Conservation (phyloP, 2,797 vertebrate species). For the Steatocranus sp. region DNA sequence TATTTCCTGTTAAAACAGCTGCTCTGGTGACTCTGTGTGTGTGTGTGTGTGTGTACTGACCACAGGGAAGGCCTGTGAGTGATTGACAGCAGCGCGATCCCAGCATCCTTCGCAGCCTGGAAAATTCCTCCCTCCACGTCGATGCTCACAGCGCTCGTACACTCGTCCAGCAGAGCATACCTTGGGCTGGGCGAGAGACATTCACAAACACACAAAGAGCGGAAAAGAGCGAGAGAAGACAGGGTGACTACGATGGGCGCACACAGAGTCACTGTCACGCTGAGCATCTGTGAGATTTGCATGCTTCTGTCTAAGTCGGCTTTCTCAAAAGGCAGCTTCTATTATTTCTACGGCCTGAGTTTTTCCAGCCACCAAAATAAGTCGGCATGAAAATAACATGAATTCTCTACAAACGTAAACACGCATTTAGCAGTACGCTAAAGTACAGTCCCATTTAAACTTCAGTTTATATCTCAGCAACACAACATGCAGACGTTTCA, state of each 20-base stretch:
- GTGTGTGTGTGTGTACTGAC: constrained; percentile 67
- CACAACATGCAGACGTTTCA: neutral
- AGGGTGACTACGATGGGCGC: fast-evolving
- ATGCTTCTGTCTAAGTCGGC: neutral
- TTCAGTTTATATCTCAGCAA: neutral
- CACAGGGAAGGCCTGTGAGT: constrained; percentile 96
- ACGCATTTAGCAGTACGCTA: neutral
- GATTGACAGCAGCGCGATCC: constrained; percentile 93
- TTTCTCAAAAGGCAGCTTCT: neutral
- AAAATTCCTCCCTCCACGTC: constrained; percentile 97
- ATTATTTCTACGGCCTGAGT: neutral
- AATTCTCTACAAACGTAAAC: neutral
- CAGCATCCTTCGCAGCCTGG: constrained; percentile 91
- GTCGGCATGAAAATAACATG: neutral
- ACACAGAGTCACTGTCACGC: neutral
- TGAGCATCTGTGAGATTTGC: neutral
- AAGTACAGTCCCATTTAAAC: neutral
- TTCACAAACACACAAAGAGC: neutral
- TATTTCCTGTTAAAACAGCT: neutral
- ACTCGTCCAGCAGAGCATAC: constrained; percentile 93
- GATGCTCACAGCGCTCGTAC: constrained; percentile 95
- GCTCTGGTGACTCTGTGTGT: neutral
- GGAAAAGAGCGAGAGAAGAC: neutral
- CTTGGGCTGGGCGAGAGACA: constrained; percentile 77
- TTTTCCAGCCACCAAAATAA: neutral